Percentiles rank a stretch among this genome's conserved stretches.
Evolutionary conservation across 2,888 invertebrate species (phyloP).

Genomic region (Rotaria macrura): DNA sequence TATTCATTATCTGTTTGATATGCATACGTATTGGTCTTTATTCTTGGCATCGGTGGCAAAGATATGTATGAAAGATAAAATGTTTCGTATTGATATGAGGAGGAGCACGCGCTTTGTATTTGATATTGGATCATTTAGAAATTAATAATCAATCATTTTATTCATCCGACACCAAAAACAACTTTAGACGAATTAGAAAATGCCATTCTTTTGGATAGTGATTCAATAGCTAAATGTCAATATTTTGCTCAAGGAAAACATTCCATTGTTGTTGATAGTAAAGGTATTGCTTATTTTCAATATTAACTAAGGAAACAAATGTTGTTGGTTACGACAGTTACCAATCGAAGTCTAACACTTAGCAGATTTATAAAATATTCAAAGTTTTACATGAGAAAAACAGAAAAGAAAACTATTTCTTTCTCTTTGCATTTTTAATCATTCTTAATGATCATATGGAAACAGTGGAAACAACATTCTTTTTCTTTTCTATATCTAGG

Average conservation of each 20-base stretch:
- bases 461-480: too few relatives aligned
- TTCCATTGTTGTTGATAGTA: constrained; percentile 1
- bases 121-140: not conserved
- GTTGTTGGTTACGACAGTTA: not conserved
- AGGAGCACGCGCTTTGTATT: too few relatives aligned
- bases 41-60: not conserved
- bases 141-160: not conserved
- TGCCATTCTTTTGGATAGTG: not conserved
- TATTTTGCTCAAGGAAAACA: constrained; percentile 8
- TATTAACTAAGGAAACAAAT: not conserved
- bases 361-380: not conserved
- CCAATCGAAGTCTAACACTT: not conserved
- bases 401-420: not conserved
- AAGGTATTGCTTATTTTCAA: not conserved
- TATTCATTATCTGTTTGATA: not conserved
- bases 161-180: not conserved
- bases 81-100: too few relatives aligned
- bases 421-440: too few relatives aligned
- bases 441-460: too few relatives aligned
- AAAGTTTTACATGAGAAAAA: not conserved
- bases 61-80: not conserved
- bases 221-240: not conserved
- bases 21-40: not conserved
- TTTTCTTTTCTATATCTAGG: not conserved
- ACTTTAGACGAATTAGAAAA: not conserved